phyloP scores from a whole-genome alignment of 2,888 invertebrate species.

The Euphydryas editha region DNA sequence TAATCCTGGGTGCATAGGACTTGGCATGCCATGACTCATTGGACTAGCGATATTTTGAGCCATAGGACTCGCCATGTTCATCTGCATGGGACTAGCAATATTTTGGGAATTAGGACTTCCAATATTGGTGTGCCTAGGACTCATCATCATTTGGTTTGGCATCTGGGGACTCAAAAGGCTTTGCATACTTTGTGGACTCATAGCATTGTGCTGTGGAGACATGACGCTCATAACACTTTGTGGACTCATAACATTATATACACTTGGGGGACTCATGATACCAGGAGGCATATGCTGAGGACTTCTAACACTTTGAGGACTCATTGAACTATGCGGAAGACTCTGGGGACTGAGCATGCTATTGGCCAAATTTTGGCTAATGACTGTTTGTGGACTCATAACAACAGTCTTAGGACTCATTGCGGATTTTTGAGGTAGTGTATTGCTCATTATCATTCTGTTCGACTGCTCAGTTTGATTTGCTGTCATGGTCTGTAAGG shows the following conservation, averaged over 20 bases:
- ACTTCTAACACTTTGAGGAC: slow-evolving; percentile 76
- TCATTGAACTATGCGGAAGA: slow-evolving; percentile 76
- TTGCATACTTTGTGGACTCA: slow-evolving; percentile 79
- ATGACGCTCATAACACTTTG: slow-evolving; percentile 80
- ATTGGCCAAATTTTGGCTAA: slow-evolving; percentile 73
- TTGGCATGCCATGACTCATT: slow-evolving; percentile 73
- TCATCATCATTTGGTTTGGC: slow-evolving; percentile 78
- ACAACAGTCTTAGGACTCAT: slow-evolving; percentile 71
- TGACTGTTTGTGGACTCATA: slow-evolving; percentile 68
- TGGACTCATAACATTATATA: slow-evolving; percentile 77
- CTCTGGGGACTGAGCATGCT: slow-evolving; percentile 78
- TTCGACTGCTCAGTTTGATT: slow-evolving; percentile 72
- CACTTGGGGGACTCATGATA: slow-evolving; percentile 76
- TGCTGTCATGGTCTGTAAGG: slow-evolving; percentile 73
- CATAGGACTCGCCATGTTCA: slow-evolving; percentile 72
- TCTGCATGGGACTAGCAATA: slow-evolving; percentile 67
- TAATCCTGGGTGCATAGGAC: slow-evolving; percentile 73
- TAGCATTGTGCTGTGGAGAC: slow-evolving; percentile 76
- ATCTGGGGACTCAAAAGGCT: slow-evolving; percentile 77
- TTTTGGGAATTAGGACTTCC: slow-evolving; percentile 59
- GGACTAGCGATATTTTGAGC: slow-evolving; percentile 77
- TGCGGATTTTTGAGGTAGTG: slow-evolving; percentile 67
- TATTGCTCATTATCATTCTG: slow-evolving; percentile 64
- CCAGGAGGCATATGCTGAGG: slow-evolving; percentile 67
- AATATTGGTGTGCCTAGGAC: slow-evolving; percentile 69